A percentile compares a stretch with the other conserved stretches of the same genome.
Conservation (phyloP, 1,140 invertebrate genomes). For the Tyrophagus putrescentiae region DNA sequence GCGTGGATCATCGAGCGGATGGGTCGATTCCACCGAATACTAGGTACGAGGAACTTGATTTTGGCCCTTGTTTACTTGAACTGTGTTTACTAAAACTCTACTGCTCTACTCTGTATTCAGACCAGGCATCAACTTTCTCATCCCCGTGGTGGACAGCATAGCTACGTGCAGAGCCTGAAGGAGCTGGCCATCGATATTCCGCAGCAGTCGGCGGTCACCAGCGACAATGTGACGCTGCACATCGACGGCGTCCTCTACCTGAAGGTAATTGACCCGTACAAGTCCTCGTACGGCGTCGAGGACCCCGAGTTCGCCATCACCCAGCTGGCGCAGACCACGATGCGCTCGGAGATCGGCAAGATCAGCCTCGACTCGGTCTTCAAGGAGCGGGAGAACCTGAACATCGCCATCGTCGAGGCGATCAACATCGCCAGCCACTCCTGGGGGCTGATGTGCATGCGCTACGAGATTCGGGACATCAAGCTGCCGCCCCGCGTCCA, state of each 20-base stretch:
- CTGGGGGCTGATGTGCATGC: conserved; percentile 91
- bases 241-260: conserved; percentile 97
- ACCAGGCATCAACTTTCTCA: conserved; percentile 70
- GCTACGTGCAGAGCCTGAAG: conserved; percentile 96
- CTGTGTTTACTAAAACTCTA: not conserved
- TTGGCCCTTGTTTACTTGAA: not conserved
- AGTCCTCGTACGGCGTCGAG: conserved; percentile 94
- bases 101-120: conserved; percentile 11
- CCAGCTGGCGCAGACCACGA: conserved; percentile 95
- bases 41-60: too few relatives aligned
- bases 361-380: conserved; percentile 96
- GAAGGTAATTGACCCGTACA: conserved; percentile 80
- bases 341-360: conserved; percentile 95
- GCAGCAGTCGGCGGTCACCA: conserved; percentile 90
- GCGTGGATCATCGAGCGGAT: conserved; percentile 98
- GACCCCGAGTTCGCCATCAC: conserved; percentile 99
- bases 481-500: conserved; percentile 78
- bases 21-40: conserved; percentile 84
- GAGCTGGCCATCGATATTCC: conserved; percentile 99
- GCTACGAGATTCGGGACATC: conserved; percentile 98
- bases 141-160: conserved; percentile 86
- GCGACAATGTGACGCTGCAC: conserved; percentile 85
- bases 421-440: conserved; percentile 96
- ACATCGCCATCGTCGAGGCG: conserved; percentile 82
- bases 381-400: conserved; percentile 83